Percentiles rank a stretch among this genome's conserved stretches.
Conservation (phyloP, 2,113 vertebrate genomes). For the Microcebus lehilahytsara region DNA sequence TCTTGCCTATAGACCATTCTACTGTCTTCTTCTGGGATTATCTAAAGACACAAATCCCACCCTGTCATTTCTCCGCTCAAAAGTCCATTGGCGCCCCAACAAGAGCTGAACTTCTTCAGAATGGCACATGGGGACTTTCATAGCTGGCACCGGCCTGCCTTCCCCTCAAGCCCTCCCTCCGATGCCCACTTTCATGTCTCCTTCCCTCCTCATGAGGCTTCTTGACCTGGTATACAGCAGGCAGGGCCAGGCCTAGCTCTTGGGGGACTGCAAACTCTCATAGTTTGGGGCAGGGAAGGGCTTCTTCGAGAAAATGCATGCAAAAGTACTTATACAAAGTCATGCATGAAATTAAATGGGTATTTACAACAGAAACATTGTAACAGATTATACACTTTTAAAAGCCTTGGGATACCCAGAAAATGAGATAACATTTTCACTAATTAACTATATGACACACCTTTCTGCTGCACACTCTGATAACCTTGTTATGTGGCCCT, state of each 20-base stretch:
- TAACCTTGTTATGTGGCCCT: background rate
- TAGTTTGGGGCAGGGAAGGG: background rate
- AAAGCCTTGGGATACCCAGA: background rate
- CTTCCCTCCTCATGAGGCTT: background rate
- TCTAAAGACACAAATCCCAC: background rate
- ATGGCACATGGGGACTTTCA: background rate
- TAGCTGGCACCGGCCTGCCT: background rate
- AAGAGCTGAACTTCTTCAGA: background rate
- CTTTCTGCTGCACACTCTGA: background rate
- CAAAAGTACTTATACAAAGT: background rate
- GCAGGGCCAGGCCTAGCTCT: background rate
- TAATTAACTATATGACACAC: background rate
- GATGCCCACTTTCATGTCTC: background rate
- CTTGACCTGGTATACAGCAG: too few species aligned
- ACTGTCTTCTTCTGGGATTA: background rate
- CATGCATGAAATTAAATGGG: background rate
- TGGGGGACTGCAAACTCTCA: background rate
- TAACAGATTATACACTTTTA: background rate
- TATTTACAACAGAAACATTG: background rate
- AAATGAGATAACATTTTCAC: background rate
- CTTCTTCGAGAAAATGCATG: background rate
- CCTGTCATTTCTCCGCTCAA: background rate
- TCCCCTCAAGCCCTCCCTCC: rapidly evolving
- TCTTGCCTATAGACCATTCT: background rate
- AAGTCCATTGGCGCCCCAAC: background rate